Conservation (phyloP, 2,113 vertebrate species). For the Dunckerocampus dactyliophorus region DNA sequence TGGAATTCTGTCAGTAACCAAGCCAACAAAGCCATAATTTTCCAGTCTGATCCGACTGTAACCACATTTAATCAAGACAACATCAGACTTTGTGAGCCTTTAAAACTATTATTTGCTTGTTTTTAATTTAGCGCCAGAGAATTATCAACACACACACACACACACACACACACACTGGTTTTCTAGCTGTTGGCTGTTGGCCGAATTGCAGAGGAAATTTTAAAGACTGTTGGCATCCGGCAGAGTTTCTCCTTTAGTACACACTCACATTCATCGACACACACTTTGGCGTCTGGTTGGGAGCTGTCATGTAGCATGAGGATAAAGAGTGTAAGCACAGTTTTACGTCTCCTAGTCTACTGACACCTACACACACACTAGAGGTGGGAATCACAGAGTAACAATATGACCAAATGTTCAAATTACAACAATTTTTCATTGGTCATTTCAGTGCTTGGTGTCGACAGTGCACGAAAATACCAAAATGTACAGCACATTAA, state of each 20-base stretch:
- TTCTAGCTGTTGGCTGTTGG: constrained; percentile 28
- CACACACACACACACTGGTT: neutral
- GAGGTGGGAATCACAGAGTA: too few relatives aligned
- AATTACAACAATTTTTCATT: too few relatives aligned
- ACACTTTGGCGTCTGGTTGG: constrained; percentile 22
- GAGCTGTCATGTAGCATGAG: constrained; percentile 24
- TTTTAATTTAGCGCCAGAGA: neutral
- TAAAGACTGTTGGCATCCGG: constrained; percentile 33
- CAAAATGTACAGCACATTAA: too few relatives aligned
- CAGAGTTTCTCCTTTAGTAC: constrained; percentile 15
- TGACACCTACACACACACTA: constrained; percentile 16
- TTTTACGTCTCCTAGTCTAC: constrained; percentile 9
- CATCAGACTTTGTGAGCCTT: neutral
- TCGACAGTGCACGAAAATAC: neutral
- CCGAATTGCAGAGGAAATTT: constrained; percentile 7
- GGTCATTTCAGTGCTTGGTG: neutral
- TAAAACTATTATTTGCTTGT: neutral
- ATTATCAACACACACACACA: neutral
- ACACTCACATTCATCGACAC: constrained; percentile 10
- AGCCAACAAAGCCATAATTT: too few relatives aligned
- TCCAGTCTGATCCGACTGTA: too few relatives aligned
- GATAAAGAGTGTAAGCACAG: constrained; percentile 29
- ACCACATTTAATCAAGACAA: neutral
- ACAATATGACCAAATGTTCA: too few relatives aligned
- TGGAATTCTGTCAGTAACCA: too few relatives aligned